These are phyloP conservation scores for Thunnus albacares DNA, from an alignment of 2,797 vertebrate species.

Conservation along the genomic window DNA sequence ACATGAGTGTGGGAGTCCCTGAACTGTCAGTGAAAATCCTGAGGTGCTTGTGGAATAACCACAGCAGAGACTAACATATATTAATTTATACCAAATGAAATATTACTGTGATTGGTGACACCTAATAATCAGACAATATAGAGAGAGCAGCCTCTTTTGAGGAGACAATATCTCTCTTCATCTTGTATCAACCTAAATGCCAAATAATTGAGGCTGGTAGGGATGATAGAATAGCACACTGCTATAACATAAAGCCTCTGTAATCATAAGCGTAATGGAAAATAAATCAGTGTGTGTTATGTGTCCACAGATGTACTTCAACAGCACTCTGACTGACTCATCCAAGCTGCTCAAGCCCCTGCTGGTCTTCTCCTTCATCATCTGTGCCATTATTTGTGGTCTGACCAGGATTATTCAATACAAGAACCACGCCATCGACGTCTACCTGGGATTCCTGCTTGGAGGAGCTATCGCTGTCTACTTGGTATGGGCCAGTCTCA, in stretches of 20 bases:
- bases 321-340: slow-evolving; percentile 96
- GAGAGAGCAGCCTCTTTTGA: not conserved
- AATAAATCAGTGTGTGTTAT: slow-evolving; percentile 14
- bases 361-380: slow-evolving; percentile 96
- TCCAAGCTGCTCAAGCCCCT: slow-evolving; percentile 98
- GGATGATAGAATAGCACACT: not conserved
- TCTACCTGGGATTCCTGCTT: slow-evolving; percentile 96
- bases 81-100: not conserved
- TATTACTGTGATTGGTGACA: not conserved
- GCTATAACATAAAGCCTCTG: not conserved
- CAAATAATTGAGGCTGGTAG: not conserved
- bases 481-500: slow-evolving; percentile 84
- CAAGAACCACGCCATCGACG: slow-evolving; percentile 96
- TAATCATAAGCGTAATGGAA: not conserved
- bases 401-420: slow-evolving; percentile 97
- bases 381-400: slow-evolving; percentile 97
- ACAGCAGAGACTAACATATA: too few relatives aligned
- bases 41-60: too few relatives aligned
- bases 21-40: not conserved
- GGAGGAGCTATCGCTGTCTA: slow-evolving; percentile 96
- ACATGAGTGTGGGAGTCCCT: too few relatives aligned
- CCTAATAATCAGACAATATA: not conserved
- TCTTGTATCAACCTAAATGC: not conserved
- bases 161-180: too few relatives aligned
- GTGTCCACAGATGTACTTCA: slow-evolving; percentile 96